Percentiles rank a stretch among this genome's conserved stretches.
phyloP scores from a whole-genome alignment of 2,797 vertebrate genomes.

The Clarias pachynema region DNA sequence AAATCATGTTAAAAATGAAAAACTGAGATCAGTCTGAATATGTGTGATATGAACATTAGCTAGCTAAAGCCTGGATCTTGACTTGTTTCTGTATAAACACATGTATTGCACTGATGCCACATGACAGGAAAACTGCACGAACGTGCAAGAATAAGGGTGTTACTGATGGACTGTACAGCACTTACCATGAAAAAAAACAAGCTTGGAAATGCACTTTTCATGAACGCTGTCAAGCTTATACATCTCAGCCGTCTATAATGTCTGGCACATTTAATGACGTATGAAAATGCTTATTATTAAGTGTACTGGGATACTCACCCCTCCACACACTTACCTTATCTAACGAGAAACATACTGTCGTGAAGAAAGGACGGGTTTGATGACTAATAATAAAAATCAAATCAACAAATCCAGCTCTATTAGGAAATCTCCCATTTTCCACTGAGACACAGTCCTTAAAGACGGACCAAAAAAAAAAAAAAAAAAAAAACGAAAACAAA shows the following conservation, averaged over 20 bases:
- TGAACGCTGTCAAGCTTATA: background rate
- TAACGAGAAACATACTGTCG: background rate
- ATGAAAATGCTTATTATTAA: background rate
- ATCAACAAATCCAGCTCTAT: background rate
- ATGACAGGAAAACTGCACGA: background rate
- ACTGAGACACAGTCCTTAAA: conserved; percentile 1
- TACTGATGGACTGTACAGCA: background rate
- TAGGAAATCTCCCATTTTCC: background rate
- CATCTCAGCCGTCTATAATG: background rate
- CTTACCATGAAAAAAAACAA: background rate
- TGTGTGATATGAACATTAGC: too few species aligned
- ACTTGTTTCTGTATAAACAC: too few species aligned
- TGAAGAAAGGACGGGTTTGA: background rate
- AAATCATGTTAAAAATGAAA: background rate
- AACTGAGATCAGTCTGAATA: background rate
- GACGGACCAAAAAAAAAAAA: background rate
- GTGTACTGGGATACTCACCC: background rate
- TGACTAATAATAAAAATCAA: too few species aligned
- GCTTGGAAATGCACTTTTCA: too few species aligned
- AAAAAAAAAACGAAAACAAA: background rate
- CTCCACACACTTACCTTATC: background rate
- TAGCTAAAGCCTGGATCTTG: too few species aligned
- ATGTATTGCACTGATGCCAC: background rate
- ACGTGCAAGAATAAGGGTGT: background rate
- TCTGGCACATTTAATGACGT: background rate